Evolutionary conservation across 2,113 vertebrate species (phyloP), one percentile per base, ranked within the genome.

Genomic region (Kobus ellipsiprymnus): DNA sequence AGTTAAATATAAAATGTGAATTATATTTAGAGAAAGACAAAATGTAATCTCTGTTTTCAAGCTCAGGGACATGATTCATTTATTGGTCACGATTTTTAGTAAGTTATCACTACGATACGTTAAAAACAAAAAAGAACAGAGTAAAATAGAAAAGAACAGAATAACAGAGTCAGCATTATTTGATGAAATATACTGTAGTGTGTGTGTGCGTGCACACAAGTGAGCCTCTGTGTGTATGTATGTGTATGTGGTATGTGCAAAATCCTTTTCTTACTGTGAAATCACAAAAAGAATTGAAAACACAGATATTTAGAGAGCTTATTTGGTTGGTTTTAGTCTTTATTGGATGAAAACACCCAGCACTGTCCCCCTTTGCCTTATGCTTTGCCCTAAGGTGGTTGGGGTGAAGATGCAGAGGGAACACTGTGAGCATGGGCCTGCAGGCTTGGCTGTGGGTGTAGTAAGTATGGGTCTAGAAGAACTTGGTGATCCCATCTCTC

Each of bases 1-100:
- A 59, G 25, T 82, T 87, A 59, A 91, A 94, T 84, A n/a, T 91
- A 80, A 96, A 91, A 64, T 91, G 48, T 91, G 60, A 93, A 91
- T 54, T 88, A 89, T 1, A 64, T 30, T 86, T 46, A 50, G 2
- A 95, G n/a, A 57, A 90, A 91, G 46, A 16, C 52, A 92, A 97
- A 77, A 95, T 88, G 84, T 97, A 97, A 96, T 48, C 50, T 36
- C 46, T 81, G 40, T 40, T 40, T 40, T 40, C 40, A 40, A 40
- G 40, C 57, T 19, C 33, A 85, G 33, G 40, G 33, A 12, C 13
- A 94, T 90, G 55, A 74, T 36, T 19, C 57, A 74, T 57, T 87
- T 29, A 40, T 48, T 54, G 46, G 33, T 71, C 12, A 74, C 3
- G 10, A 84, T 12, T 33, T 85, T 89, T 50, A 52, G 13, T 59